Percentiles rank a stretch among this genome's conserved stretches.
Evolutionary conservation across 2,888 invertebrate species (phyloP).

Genomic region (Rhamphomyia laevipes): DNA sequence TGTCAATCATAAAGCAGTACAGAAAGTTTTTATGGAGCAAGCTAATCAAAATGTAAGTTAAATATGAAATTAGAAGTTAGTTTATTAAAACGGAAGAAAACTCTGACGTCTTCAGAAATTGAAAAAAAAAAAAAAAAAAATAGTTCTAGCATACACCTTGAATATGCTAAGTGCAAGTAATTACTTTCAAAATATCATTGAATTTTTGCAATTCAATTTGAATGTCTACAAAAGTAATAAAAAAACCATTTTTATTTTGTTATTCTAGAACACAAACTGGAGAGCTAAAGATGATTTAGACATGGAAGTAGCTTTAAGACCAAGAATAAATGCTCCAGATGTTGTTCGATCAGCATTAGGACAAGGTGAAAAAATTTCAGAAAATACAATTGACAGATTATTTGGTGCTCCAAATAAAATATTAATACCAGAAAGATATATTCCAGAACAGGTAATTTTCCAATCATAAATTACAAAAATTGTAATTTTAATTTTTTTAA

Average conservation of each 20-base stretch:
- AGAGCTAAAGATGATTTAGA: slow-evolving; percentile 74
- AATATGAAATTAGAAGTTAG: not conserved
- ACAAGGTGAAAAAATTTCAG: slow-evolving; percentile 40
- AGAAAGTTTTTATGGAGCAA: slow-evolving; percentile 41
- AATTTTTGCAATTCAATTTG: too few relatives aligned
- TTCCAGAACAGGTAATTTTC: slow-evolving; percentile 78
- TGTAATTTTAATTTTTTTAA: not conserved
- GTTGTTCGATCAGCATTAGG: slow-evolving; percentile 73
- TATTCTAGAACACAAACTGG: slow-evolving; percentile 39
- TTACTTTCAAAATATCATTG: too few relatives aligned
- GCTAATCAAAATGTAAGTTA: slow-evolving; percentile 30
- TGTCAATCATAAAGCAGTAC: slow-evolving; percentile 49
- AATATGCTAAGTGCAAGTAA: too few relatives aligned
- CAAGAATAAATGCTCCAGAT: slow-evolving; percentile 67
- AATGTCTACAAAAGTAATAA: too few relatives aligned
- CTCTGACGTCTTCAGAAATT: too few relatives aligned
- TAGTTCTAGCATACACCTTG: too few relatives aligned
- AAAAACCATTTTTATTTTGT: not conserved
- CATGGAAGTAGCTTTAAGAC: slow-evolving; percentile 72
- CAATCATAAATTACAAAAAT: slow-evolving; percentile 1
- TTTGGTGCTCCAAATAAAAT: slow-evolving; percentile 83
- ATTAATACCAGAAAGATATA: slow-evolving; percentile 81
- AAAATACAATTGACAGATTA: slow-evolving; percentile 74
- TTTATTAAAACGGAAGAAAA: too few relatives aligned
- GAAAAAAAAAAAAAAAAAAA: too few relatives aligned